Evolutionary conservation across 2,113 vertebrate species (phyloP).

Genomic region (Chaetura pelagica): DNA sequence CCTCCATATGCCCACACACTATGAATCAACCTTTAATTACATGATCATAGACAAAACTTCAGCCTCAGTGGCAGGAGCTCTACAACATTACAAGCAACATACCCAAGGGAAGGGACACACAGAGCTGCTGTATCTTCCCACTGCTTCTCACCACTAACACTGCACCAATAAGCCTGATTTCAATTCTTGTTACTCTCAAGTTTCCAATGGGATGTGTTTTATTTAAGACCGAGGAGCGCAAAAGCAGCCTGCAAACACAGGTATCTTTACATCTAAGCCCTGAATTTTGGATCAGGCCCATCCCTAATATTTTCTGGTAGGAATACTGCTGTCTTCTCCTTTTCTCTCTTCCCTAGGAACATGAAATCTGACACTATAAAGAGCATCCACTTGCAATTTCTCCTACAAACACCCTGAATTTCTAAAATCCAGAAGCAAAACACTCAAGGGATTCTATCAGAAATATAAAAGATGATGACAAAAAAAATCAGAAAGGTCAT

Average conservation of each 20-base stretch:
- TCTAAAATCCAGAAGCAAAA: background rate
- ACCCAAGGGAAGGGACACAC: background rate
- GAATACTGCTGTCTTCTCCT: background rate
- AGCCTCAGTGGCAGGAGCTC: background rate
- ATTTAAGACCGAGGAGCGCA: background rate
- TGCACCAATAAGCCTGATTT: background rate
- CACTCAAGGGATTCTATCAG: background rate
- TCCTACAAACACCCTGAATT: fast-evolving
- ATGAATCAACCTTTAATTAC: conserved; percentile 41
- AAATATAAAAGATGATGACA: background rate
- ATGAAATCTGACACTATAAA: background rate
- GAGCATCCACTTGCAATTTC: fast-evolving
- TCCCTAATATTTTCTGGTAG: background rate
- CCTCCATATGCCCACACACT: background rate
- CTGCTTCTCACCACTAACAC: background rate
- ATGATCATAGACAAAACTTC: conserved; percentile 4
- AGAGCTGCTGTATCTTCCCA: background rate
- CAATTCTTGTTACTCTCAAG: background rate
- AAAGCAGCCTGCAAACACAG: background rate
- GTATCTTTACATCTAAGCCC: background rate
- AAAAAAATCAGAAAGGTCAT: fast-evolving
- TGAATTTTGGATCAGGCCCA: background rate
- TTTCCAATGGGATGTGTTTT: background rate
- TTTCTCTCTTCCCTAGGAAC: background rate
- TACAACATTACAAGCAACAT: background rate